Evolutionary conservation across 1,140 invertebrate species (phyloP).

Genomic region (Microplitis demolitor): DNA sequence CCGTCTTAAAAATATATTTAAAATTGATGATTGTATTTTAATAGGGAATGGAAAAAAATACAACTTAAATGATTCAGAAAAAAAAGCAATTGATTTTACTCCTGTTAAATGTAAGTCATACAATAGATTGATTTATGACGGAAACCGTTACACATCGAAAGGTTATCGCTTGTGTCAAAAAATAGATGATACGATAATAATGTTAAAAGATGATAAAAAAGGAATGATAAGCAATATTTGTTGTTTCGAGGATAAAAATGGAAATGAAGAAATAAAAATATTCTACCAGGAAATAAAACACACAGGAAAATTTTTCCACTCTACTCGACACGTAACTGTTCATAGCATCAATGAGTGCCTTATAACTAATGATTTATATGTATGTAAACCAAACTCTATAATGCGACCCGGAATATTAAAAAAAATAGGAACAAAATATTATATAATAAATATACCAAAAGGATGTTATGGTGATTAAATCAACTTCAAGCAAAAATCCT

Average conservation of each 20-base stretch:
- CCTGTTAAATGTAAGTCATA: background rate
- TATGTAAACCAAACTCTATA: background rate
- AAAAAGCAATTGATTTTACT: background rate
- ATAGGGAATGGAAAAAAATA: constrained; percentile 7
- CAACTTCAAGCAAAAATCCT: too few species aligned
- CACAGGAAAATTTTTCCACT: too few species aligned
- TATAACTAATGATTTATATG: background rate
- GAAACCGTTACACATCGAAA: background rate
- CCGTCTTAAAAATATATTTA: background rate
- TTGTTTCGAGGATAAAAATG: background rate
- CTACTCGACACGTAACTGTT: too few species aligned
- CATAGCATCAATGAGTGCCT: too few species aligned
- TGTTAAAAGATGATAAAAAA: background rate
- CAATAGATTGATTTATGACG: background rate
- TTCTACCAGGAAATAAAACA: background rate
- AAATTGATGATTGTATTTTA: background rate
- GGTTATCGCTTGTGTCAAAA: background rate
- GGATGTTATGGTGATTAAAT: background rate
- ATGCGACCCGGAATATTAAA: background rate
- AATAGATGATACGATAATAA: constrained; percentile 4
- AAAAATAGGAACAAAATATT: background rate
- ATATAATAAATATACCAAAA: background rate
- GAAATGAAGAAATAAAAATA: background rate
- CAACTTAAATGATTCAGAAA: background rate
- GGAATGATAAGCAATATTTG: constrained; percentile 16